phyloP scores from a whole-genome alignment of 2,888 invertebrate genomes.

The Tanypteryx hageni region DNA sequence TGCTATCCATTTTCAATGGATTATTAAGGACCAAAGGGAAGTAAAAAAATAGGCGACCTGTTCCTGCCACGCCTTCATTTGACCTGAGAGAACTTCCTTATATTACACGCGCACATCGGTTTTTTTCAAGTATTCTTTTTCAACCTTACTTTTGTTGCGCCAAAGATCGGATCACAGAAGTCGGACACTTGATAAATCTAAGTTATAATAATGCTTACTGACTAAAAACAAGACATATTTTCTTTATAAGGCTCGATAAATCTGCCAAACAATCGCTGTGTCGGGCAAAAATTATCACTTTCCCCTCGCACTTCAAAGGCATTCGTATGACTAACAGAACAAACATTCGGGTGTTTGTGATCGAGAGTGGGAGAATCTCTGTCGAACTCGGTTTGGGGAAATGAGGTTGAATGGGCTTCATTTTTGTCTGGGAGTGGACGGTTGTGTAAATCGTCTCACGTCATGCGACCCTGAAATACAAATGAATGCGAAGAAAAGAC shows the following conservation, averaged over 20 bases:
- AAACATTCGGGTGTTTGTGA: no score
- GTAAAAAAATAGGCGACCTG: no score
- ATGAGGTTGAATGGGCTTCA: neutral
- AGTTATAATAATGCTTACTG: no score
- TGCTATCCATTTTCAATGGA: no score
- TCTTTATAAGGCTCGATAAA: constrained; percentile 27
- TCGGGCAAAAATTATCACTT: constrained; percentile 41
- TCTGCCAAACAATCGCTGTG: neutral
- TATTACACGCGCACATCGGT: no score
- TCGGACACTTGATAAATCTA: no score
- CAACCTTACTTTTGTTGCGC: no score
- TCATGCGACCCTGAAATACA: constrained; percentile 8
- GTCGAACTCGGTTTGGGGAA: neutral
- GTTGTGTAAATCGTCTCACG: constrained; percentile 16
- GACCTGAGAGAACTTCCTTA: no score
- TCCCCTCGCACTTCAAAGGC: constrained; percentile 44
- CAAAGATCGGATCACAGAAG: no score
- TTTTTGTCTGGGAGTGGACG: constrained; percentile 14
- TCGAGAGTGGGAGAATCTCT: neutral
- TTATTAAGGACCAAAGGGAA: no score
- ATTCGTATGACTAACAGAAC: neutral
- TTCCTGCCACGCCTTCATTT: no score
- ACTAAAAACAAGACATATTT: neutral
- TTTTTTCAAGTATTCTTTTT: no score
- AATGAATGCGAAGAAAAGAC: neutral